Evolutionary conservation across 2,797 vertebrate genomes (phyloP), one percentile per base, ranked within the genome.

Genomic region (Cirrhinus mrigala): DNA sequence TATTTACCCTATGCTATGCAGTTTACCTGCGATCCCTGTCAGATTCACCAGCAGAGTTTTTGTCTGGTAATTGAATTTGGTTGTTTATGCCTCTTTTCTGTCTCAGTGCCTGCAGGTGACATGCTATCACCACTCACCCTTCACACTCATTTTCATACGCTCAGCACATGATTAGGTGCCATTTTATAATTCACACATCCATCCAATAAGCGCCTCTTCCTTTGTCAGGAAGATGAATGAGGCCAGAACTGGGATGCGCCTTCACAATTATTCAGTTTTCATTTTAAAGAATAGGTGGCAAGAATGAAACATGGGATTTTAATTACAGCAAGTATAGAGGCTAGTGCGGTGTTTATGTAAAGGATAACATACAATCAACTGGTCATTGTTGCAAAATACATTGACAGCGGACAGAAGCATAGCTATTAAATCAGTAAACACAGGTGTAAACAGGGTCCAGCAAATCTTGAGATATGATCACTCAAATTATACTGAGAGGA

Each of bases 41-140:
- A 46, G n/a, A 83, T 58, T 54, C 27, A 29, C 62, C 56, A 46
- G 12, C 22, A 2, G 4, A 56, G 6, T 15, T 74, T 52, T 82
- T 48, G 44, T 22, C 56, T 18, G 4, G 24, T 75, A 79, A 83
- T 80, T 84, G 69, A 79, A 62, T 87, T 83, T 84, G 69, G 81
- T 83, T 87, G 68, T 83, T 83, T 69, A 80, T 79, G 68, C 50
- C 15, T 74, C 9, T 40, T 75, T 87, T 84, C 60, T 29, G 48
- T 66, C 48, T 48, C 46, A 24, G 16, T 56, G 73, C 48, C 76
- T 68, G 56, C 37, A 33, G 69, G 58, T 79, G 33, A 58, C 16
- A 27, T 20, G 33, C 75, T 73, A 22, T 56, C 52, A 71, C 68
- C 37, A 29, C 37, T 54, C 33, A 24, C 68, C 66, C 85, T 81